Conservation (phyloP, 2,888 invertebrate species). For the Agrilus biguttatus region DNA sequence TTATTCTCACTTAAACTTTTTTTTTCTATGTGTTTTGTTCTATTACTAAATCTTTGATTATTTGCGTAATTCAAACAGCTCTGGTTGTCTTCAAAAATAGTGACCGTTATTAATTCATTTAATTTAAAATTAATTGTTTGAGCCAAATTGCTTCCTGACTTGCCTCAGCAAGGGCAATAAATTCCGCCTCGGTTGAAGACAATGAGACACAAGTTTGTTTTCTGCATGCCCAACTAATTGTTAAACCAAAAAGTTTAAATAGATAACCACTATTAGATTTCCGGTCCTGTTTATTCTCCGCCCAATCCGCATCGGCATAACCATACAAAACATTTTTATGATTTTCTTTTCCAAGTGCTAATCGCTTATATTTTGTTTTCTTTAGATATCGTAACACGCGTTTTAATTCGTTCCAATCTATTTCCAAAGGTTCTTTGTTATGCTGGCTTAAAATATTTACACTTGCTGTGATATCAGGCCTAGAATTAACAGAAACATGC, state of each 20-base stretch:
- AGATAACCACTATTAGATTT: constrained; percentile 20
- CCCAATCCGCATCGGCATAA: constrained; percentile 23
- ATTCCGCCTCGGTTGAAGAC: constrained; percentile 16
- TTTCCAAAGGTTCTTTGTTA: too few species aligned
- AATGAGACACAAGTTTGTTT: constrained; percentile 15
- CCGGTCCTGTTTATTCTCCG: constrained; percentile 14
- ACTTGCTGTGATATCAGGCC: too few species aligned
- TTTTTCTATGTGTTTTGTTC: too few species aligned
- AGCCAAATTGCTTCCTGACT: constrained; percentile 9
- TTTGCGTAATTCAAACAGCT: constrained; percentile 6
- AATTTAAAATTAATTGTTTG: constrained; percentile 6
- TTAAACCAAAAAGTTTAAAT: constrained; percentile 10
- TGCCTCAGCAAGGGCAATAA: constrained; percentile 12
- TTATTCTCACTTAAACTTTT: too few species aligned
- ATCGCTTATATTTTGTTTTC: too few species aligned
- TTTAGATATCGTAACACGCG: too few species aligned
- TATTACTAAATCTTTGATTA: too few species aligned
- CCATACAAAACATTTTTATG: constrained; percentile 14
- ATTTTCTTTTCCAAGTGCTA: too few species aligned
- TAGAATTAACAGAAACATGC: too few species aligned
- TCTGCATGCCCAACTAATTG: constrained; percentile 16
- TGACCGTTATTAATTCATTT: constrained; percentile 1
- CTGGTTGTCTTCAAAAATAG: constrained; percentile 11
- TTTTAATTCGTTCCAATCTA: too few species aligned
- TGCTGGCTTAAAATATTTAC: too few species aligned